Evolutionary conservation across 2,113 vertebrate genomes (phyloP), one percentile per base, ranked within the genome.

Genomic region (Syrrhaptes paradoxus): DNA sequence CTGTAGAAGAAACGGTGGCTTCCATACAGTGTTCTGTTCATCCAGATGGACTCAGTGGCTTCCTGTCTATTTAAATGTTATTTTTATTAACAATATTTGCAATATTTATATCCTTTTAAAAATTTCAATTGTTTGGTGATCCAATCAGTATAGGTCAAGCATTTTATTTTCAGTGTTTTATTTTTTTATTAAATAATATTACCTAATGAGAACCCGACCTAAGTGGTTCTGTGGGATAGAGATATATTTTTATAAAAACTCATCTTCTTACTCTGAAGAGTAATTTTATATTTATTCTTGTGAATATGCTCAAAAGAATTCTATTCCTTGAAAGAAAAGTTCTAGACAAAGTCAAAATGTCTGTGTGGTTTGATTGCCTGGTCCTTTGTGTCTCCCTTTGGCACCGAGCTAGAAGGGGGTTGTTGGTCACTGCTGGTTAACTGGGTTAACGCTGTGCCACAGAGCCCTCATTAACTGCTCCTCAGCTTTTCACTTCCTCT

Each of bases 51-150:
- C 80, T 83, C 54, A 3, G 26, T 26, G 26, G 25, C 63, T 84
- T n/a, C 59, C 26, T 25, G 3, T 26, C 79, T 97, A 97, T 97
- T 97, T 97, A 97, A 96, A 84, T 85, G 55, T 92, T 95, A 93
- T 96, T 97, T 96, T 97, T 97, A 49, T 97, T 96, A 89, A 96
- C 29, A 41, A 91, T 97, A 97, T 97, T 96, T 96, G 80, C 96
- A 63, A 96, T 97, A 97, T 97, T 97, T 97, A 97, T 97, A 78
- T 84, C 34, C 84, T 75, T 80, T 14, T 5, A 59, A 88, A 86
- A 87, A 93, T 96, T 96, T 96, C 93, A 96, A 11, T 90, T 61
- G 79, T 85, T 91, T 91, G n/a, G 32, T 94, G 88, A 94, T 95
- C 73, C 55, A 94, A 67, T 97, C 87, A 74, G 84, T 62, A 87